Conservation (phyloP, 2,888 invertebrate genomes). For the Polydesmus complanatus region DNA sequence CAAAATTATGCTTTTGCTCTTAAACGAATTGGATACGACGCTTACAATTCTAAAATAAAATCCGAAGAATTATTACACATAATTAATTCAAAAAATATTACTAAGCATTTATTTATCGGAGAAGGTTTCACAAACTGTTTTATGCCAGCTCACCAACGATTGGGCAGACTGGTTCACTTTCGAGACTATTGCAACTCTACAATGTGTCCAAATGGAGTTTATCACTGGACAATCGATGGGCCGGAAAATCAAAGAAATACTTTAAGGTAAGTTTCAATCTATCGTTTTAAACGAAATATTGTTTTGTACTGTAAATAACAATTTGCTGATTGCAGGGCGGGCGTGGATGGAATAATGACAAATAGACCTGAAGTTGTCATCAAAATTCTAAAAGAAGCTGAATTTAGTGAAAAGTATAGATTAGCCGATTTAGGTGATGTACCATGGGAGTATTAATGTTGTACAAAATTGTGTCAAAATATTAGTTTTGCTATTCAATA, state of each 20-base stretch:
- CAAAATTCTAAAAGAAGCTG: background rate
- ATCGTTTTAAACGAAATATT: too few relatives aligned
- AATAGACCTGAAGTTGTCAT: slow-evolving; percentile 1
- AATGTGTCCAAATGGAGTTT: background rate
- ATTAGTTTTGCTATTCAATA: too few relatives aligned
- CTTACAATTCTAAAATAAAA: background rate
- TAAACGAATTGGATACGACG: background rate
- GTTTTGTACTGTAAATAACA: too few relatives aligned
- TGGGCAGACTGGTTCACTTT: background rate
- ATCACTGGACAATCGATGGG: background rate
- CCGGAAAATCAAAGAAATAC: background rate
- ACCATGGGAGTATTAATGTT: slow-evolving; percentile 4
- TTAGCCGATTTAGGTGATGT: slow-evolving; percentile 6
- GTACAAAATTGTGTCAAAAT: too few relatives aligned
- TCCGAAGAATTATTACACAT: background rate
- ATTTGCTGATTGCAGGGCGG: background rate
- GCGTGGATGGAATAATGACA: slow-evolving; percentile 5
- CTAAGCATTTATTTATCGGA: background rate
- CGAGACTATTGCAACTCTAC: background rate
- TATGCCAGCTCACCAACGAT: background rate
- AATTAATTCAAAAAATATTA: background rate
- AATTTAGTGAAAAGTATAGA: slow-evolving; percentile 2
- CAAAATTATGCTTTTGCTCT: background rate
- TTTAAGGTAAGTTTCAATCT: background rate
- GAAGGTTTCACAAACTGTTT: background rate